phyloP scores from a whole-genome alignment of 2,113 vertebrate genomes.

The Malurus melanocephalus region DNA sequence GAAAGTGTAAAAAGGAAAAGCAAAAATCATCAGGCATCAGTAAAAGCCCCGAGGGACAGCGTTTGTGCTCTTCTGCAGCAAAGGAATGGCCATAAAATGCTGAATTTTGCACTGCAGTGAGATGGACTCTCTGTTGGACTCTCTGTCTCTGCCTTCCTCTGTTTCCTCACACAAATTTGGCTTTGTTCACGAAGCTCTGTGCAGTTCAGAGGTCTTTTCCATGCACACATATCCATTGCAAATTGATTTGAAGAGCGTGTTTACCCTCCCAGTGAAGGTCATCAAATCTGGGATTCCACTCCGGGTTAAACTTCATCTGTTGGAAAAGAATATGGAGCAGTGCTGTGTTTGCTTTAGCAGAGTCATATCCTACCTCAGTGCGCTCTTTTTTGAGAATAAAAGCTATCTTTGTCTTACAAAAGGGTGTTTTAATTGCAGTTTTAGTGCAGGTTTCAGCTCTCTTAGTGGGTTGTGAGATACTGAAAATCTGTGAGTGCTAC shows the following conservation, averaged over 20 bases:
- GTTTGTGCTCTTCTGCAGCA: background rate
- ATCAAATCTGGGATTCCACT: background rate
- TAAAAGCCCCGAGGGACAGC: background rate
- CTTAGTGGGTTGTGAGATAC: background rate
- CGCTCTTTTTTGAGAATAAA: background rate
- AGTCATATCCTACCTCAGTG: background rate
- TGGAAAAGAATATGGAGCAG: background rate
- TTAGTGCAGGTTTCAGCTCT: background rate
- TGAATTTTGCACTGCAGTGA: background rate
- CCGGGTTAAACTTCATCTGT: background rate
- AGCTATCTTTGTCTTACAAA: background rate
- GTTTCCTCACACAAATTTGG: background rate
- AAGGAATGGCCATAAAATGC: rapidly evolving
- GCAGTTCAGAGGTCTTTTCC: background rate
- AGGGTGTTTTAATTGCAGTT: background rate
- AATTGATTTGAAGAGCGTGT: background rate
- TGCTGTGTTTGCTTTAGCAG: conserved; percentile 5
- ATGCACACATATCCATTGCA: background rate
- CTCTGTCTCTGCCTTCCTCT: background rate
- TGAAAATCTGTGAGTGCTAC: background rate
- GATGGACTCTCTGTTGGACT: background rate
- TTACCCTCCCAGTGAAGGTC: background rate
- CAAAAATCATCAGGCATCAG: too few relatives aligned
- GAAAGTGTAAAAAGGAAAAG: too few relatives aligned
- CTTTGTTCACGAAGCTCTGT: background rate